phyloP scores from a whole-genome alignment of 1,140 invertebrate species.

The Heterodera schachtii region DNA sequence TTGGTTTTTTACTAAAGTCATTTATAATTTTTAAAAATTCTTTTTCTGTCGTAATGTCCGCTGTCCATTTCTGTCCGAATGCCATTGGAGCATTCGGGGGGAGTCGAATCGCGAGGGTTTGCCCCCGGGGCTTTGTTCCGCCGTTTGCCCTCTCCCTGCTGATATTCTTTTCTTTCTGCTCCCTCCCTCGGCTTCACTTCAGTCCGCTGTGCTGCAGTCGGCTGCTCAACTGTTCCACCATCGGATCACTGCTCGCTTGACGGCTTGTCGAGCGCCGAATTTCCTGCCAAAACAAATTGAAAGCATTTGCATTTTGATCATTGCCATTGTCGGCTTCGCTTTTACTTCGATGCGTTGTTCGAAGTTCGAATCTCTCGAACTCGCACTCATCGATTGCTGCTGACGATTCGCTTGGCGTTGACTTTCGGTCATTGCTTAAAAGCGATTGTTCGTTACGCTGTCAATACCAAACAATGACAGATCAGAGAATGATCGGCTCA shows the following conservation, averaged over 20 bases:
- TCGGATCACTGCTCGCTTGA: conserved; percentile 38
- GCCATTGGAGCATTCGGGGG: conserved; percentile 7
- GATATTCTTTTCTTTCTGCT: not conserved
- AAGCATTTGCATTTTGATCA: not conserved
- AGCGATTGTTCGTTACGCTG: not conserved
- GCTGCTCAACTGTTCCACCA: conserved; percentile 19
- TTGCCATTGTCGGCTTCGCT: too few species aligned
- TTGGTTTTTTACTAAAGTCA: not conserved
- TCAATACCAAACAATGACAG: not conserved
- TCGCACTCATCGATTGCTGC: conserved; percentile 40
- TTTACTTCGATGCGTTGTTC: conserved; percentile 48
- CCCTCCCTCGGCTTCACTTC: not conserved
- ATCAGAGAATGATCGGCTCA: conserved; percentile 22
- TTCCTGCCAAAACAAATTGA: conserved; percentile 26
- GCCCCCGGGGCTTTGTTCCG: not conserved
- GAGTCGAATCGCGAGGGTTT: not conserved
- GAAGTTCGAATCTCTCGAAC: conserved; percentile 42
- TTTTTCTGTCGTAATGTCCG: too few species aligned
- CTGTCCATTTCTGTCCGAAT: too few species aligned
- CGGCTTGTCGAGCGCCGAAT: conserved; percentile 51
- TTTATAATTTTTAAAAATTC: too few species aligned
- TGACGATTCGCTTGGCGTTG: conserved; percentile 58
- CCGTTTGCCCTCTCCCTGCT: not conserved
- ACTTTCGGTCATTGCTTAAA: conserved; percentile 55
- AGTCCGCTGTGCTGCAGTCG: conserved; percentile 1